phyloP scores from a whole-genome alignment of 2,888 invertebrate genomes.

The Aphodius sticticus region DNA sequence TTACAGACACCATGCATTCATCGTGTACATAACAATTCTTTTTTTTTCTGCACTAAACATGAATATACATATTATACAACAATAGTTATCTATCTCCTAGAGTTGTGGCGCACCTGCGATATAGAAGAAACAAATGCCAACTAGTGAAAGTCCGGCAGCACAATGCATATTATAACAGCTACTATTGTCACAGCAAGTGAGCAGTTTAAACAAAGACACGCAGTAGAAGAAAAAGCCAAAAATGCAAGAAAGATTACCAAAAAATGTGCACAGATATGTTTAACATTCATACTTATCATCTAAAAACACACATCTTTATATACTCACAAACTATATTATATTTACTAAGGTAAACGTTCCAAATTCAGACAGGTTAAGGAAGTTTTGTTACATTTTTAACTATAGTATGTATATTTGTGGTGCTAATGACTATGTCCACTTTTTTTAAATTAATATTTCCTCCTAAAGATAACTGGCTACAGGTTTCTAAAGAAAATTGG shows the following conservation, averaged over 20 bases:
- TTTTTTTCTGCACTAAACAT: neutral
- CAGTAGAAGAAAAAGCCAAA: neutral
- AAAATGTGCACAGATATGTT: neutral
- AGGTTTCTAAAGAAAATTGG: too few relatives aligned
- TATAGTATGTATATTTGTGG: too few relatives aligned
- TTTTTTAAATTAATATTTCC: too few relatives aligned
- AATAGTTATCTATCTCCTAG: neutral
- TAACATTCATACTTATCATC: too few relatives aligned
- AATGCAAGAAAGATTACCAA: neutral
- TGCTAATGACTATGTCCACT: too few relatives aligned
- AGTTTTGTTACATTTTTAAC: too few relatives aligned
- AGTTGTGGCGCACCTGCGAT: slow-evolving; percentile 4
- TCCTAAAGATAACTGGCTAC: too few relatives aligned
- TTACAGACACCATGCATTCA: too few relatives aligned
- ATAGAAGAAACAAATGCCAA: slow-evolving; percentile 17
- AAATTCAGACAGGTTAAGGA: too few relatives aligned
- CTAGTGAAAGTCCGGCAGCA: slow-evolving; percentile 7
- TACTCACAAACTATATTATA: too few relatives aligned
- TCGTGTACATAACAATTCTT: neutral
- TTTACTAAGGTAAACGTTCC: too few relatives aligned
- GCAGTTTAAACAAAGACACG: neutral
- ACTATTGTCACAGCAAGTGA: neutral
- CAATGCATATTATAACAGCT: neutral
- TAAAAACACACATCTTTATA: too few relatives aligned
- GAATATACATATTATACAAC: neutral